A percentile compares a stretch with the other conserved stretches of the same genome.
phyloP scores from a whole-genome alignment of 2,888 invertebrate genomes.

The Idaea aversata region DNA sequence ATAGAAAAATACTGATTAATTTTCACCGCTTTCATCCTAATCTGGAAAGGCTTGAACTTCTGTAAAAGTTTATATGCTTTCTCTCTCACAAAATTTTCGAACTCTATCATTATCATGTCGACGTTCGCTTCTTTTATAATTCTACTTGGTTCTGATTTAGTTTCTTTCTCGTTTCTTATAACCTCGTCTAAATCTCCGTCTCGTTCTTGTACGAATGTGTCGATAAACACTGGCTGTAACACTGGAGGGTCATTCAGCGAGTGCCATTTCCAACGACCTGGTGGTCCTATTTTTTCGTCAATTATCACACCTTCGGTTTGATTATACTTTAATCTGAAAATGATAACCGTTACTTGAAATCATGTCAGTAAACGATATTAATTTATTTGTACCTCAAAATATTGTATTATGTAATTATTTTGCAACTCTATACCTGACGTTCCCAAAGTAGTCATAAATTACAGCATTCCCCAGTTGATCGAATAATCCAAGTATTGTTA shows the following conservation, averaged over 20 bases:
- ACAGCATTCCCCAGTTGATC: conserved; percentile 53
- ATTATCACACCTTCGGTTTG: conserved; percentile 51
- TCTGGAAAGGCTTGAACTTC: conserved; percentile 47
- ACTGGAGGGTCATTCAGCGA: conserved; percentile 53
- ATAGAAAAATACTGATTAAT: conserved; percentile 54
- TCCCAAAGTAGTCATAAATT: conserved; percentile 48
- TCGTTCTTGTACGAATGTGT: conserved; percentile 24
- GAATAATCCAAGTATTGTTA: conserved; percentile 47
- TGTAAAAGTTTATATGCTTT: conserved; percentile 37
- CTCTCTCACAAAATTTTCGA: conserved; percentile 43
- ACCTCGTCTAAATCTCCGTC: conserved; percentile 15
- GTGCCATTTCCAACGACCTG: conserved; percentile 57
- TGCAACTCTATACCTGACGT: conserved; percentile 38
- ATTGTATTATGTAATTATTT: neutral
- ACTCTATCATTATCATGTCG: conserved; percentile 45
- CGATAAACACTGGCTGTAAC: conserved; percentile 36
- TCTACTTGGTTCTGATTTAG: conserved; percentile 2
- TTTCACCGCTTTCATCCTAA: conserved; percentile 49
- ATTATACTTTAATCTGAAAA: conserved; percentile 55
- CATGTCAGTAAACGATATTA: neutral
- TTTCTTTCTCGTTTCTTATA: conserved; percentile 7
- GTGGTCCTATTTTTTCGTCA: conserved; percentile 45
- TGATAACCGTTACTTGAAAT: neutral
- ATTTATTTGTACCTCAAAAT: neutral
- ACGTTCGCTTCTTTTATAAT: conserved; percentile 2